Conservation (phyloP, 2,797 vertebrate genomes). For the Remorina albescens region DNA sequence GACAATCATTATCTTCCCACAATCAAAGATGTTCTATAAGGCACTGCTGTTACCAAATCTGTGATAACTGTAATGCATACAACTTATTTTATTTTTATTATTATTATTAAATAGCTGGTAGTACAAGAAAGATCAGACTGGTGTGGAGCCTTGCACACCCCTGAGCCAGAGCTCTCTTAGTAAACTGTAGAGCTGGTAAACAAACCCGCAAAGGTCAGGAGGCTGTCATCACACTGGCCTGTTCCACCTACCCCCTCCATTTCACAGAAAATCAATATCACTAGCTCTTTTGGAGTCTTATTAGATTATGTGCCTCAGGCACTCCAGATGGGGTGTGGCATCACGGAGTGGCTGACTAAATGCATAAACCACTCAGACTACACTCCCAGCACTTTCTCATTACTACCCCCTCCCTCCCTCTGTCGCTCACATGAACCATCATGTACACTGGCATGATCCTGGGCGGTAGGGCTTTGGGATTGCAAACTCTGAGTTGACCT, state of each 20-base stretch:
- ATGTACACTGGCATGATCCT: constrained; percentile 25
- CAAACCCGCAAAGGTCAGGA: constrained; percentile 74
- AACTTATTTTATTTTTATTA: not conserved
- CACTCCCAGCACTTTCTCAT: constrained; percentile 59
- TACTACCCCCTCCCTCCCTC: not conserved
- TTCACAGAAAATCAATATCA: constrained; percentile 81
- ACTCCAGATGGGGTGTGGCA: constrained; percentile 79
- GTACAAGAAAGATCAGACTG: not conserved
- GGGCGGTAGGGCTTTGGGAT: constrained; percentile 35
- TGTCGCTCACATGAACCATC: constrained; percentile 27
- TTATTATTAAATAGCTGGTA: not conserved
- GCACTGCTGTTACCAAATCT: not conserved
- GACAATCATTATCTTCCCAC: not conserved
- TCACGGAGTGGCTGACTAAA: constrained; percentile 69
- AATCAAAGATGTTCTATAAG: not conserved
- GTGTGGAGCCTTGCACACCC: constrained; percentile 33
- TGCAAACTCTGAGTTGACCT: constrained; percentile 60
- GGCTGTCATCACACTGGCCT: constrained; percentile 66
- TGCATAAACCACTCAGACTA: constrained; percentile 70
- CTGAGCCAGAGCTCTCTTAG: constrained; percentile 32
- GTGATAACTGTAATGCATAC: not conserved
- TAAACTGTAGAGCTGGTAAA: constrained; percentile 58
- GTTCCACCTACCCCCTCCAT: constrained; percentile 62
- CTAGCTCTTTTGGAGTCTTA: constrained; percentile 76
- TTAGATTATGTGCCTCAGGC: constrained; percentile 79